A percentile compares a stretch with the other conserved stretches of the same genome.
phyloP scores from a whole-genome alignment of 2,888 invertebrate genomes.

The Eulithis prunata region DNA sequence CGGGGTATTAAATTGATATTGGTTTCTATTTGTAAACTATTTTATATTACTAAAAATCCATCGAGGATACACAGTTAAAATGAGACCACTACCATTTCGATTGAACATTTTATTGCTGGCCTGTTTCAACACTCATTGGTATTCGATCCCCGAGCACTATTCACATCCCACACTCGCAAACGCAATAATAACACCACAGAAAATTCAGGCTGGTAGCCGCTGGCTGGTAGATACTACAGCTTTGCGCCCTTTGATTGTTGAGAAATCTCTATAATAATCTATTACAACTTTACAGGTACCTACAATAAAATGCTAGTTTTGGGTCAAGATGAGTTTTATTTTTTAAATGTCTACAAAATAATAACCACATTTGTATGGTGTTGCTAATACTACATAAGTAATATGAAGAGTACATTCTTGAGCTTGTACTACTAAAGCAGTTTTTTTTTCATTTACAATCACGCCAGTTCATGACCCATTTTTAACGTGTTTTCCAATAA shows the following conservation, averaged over 20 bases:
- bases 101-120: constrained; percentile 6
- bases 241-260: too few species aligned
- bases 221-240: too few species aligned
- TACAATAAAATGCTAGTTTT: too few species aligned
- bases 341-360: too few species aligned
- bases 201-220: background rate
- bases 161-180: constrained; percentile 4
- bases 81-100: constrained; percentile 2
- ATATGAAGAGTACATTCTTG: too few species aligned
- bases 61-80: constrained; percentile 1
- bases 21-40: background rate
- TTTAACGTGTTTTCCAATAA: constrained; percentile 2
- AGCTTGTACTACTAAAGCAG: too few species aligned
- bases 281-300: too few species aligned
- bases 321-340: too few species aligned
- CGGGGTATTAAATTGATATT: background rate
- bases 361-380: too few species aligned
- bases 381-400: too few species aligned
- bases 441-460: too few species aligned
- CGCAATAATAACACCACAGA: background rate
- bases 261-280: too few species aligned
- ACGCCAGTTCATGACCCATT: background rate
- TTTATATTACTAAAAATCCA: background rate
- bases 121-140: constrained; percentile 9
- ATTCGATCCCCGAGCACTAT: constrained; percentile 10